These are phyloP conservation scores for Apodemus agrarius DNA, from an alignment of 2,797 vertebrate genomes.

Conservation along the genomic window DNA sequence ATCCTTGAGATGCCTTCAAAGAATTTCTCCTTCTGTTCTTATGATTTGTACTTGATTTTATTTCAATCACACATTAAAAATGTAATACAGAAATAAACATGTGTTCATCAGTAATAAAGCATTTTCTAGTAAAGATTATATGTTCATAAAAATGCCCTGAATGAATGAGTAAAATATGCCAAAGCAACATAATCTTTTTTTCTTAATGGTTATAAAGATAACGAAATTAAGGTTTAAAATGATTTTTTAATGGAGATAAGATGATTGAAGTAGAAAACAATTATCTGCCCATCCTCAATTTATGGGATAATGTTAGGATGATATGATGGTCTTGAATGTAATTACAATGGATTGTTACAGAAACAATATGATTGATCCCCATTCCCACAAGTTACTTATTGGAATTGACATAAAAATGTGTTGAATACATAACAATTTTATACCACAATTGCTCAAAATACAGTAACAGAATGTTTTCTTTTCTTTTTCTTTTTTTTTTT, in stretches of 20 bases:
- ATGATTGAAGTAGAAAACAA: neutral
- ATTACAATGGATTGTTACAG: neutral
- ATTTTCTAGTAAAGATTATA: neutral
- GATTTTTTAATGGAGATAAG: neutral
- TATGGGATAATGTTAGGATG: neutral
- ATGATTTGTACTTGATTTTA: neutral
- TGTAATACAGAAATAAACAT: neutral
- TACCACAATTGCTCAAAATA: neutral
- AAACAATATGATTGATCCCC: neutral
- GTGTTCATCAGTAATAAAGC: neutral
- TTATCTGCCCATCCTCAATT: neutral
- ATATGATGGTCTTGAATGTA: neutral
- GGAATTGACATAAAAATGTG: neutral
- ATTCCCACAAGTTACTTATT: neutral
- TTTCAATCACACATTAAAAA: neutral
- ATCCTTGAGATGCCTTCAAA: neutral
- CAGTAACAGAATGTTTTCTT: neutral
- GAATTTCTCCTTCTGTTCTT: neutral
- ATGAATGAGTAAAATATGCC: neutral
- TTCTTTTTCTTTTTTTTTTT: conserved; percentile 21
- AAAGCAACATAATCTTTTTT: neutral
- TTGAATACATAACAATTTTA: neutral
- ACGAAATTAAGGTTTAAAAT: neutral
- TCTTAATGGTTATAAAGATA: neutral
- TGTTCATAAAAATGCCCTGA: neutral